A percentile compares a stretch with the other conserved stretches of the same genome.
Evolutionary conservation across 2,113 vertebrate genomes (phyloP).

Genomic region (Dromas ardeola): DNA sequence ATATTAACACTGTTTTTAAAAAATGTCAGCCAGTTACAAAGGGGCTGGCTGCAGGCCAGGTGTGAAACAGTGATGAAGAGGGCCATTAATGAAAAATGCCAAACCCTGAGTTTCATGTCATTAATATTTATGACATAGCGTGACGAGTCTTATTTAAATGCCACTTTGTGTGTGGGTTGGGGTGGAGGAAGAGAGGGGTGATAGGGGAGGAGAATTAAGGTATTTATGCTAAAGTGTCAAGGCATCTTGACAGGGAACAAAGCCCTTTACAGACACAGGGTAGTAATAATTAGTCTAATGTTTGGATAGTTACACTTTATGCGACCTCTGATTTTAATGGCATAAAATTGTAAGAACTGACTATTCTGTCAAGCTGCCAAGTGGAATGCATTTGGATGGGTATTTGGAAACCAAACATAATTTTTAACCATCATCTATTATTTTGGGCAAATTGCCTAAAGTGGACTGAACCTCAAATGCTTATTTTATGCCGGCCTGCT

Average conservation of each 20-base stretch:
- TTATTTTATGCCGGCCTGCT: not conserved
- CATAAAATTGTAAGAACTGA: not conserved
- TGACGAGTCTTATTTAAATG: conserved; percentile 30
- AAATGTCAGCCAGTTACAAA: not conserved
- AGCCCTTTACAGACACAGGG: not conserved
- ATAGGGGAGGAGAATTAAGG: not conserved
- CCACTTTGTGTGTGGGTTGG: not conserved
- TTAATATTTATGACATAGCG: conserved; percentile 48
- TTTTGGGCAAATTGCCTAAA: not conserved
- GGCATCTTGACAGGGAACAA: not conserved
- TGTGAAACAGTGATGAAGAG: conserved; percentile 12
- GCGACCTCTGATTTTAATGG: conserved; percentile 2
- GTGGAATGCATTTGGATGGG: not conserved
- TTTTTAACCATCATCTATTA: conserved; percentile 17
- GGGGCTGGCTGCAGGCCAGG: conserved; percentile 1
- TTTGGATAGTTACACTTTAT: conserved; percentile 18
- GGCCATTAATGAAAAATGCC: conserved; percentile 45
- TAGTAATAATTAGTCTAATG: conserved; percentile 18
- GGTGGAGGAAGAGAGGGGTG: not conserved
- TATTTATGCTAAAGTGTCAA: not conserved
- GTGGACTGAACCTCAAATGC: not conserved
- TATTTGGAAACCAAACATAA: not conserved
- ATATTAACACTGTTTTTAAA: not conserved
- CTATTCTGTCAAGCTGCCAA: not conserved
- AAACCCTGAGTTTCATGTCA: not conserved